Evolutionary conservation across 2,797 vertebrate genomes (phyloP), one percentile per base, ranked within the genome.

Genomic region (Cossypha polioptera): DNA sequence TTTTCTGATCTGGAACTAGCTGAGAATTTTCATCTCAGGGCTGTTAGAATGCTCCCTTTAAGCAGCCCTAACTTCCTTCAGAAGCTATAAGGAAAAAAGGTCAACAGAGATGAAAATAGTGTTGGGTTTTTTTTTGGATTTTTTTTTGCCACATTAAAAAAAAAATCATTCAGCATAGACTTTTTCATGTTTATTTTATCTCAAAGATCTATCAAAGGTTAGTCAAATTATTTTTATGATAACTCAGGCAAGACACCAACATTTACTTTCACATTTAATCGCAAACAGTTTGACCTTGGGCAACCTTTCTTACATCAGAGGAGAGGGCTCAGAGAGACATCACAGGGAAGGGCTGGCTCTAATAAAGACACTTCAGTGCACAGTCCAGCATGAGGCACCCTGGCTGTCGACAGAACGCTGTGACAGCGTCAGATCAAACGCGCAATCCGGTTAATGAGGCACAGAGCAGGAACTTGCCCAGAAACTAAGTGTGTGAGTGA

Each of bases 121-220:
- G 12, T 36, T 36, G 10, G 43, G 6, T 20, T 9, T 40, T 38
- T 10, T 11, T 36, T 90, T 71, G 10, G 10, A 63, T 47, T 31
- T 91, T 54, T 40, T 90, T 71, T 51, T 33, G 31, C 3, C n/a
- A 10, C 2, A 1, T 7, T 6, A 10, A 54, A 72, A 42, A 72
- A 42, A 33, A n/a, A 33, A 25, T 18, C 4, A 21, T 77, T 82
- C 24, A 54, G 16, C 8, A 24, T 10, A 72, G 40, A 38, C 7
- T 45, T 86, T 88, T 91, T 80, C 29, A 62, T 36, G 45, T 54
- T 90, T 90, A 47, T 72, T 96, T 92, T 91, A 54, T 77, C 65
- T 86, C 47, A 65, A 83, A 94, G 35, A 58, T n/a, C 75, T 54
- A 84, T 80, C 58, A 86, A 80, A 86, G 6, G 14, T 86, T 81